A percentile compares a stretch with the other conserved stretches of the same genome.
Evolutionary conservation across 2,113 vertebrate genomes (phyloP).

Genomic region (Orycteropus afer): DNA sequence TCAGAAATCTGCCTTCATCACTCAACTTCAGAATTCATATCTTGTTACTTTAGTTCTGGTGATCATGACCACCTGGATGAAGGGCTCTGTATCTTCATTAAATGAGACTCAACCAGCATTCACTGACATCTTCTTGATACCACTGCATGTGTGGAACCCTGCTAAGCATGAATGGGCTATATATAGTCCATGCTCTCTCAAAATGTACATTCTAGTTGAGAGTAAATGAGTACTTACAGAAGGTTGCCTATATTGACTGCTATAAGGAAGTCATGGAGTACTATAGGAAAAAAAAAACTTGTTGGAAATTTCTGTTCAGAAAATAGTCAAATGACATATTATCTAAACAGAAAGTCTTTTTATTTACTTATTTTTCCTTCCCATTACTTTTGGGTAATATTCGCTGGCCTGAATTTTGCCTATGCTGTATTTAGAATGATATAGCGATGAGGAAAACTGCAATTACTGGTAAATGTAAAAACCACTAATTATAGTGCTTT

Average conservation of each 20-base stretch:
- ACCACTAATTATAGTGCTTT: conserved; percentile 57
- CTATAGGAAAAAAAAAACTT: background rate
- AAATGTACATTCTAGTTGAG: background rate
- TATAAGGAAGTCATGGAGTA: background rate
- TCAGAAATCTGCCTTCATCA: background rate
- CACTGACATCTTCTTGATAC: background rate
- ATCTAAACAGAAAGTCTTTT: conserved; percentile 2
- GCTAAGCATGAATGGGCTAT: background rate
- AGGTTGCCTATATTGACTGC: background rate
- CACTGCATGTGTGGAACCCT: accelerated
- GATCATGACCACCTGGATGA: background rate
- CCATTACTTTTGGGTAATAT: background rate
- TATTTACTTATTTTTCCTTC: no score
- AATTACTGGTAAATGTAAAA: conserved; percentile 42
- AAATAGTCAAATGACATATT: background rate
- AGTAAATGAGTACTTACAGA: background rate
- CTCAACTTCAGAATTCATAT: accelerated
- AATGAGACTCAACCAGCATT: background rate
- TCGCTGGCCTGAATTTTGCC: conserved; percentile 21
- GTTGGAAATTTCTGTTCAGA: conserved; percentile 28
- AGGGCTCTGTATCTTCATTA: background rate
- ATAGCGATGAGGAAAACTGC: conserved; percentile 8
- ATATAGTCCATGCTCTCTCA: background rate
- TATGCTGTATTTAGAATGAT: conserved; percentile 37
- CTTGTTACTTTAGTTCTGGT: background rate